These are phyloP conservation scores for Apocrypta bakeri DNA, from an alignment of 1,140 invertebrate genomes.

Conservation along the genomic window DNA sequence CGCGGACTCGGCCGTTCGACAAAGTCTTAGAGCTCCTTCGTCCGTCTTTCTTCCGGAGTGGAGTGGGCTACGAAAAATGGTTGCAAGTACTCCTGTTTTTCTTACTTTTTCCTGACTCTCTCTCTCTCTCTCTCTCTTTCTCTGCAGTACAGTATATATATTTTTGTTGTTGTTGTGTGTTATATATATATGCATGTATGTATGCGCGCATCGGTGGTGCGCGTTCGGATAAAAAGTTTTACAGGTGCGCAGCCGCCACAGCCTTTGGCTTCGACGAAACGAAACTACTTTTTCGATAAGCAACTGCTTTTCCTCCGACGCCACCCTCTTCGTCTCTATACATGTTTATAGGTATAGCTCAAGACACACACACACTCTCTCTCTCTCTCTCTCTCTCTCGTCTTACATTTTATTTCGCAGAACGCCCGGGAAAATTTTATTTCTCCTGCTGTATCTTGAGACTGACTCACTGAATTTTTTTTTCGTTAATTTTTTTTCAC, in stretches of 20 bases:
- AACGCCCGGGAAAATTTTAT: conserved; percentile 4
- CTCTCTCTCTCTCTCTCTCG: neutral
- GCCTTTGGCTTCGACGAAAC: neutral
- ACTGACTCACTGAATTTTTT: conserved; percentile 4
- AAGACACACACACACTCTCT: too few species aligned
- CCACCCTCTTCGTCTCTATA: neutral
- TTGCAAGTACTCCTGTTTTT: neutral
- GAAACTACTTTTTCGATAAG: conserved; percentile 20
- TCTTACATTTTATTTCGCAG: neutral
- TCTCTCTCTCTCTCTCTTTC: neutral
- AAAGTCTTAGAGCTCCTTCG: neutral
- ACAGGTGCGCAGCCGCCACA: neutral
- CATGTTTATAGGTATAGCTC: neutral
- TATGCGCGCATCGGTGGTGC: neutral
- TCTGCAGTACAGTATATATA: neutral
- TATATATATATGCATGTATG: neutral
- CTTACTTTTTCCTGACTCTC: neutral
- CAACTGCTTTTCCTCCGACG: neutral
- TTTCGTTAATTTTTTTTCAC: conserved; percentile 5
- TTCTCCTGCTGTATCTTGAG: neutral
- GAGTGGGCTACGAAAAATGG: conserved; percentile 28
- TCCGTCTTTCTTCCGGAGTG: neutral
- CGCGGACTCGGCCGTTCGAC: neutral
- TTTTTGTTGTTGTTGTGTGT: neutral
- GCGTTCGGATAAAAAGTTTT: neutral